phyloP scores from a whole-genome alignment of 2,113 vertebrate genomes.

The Ceyx melanurus region DNA sequence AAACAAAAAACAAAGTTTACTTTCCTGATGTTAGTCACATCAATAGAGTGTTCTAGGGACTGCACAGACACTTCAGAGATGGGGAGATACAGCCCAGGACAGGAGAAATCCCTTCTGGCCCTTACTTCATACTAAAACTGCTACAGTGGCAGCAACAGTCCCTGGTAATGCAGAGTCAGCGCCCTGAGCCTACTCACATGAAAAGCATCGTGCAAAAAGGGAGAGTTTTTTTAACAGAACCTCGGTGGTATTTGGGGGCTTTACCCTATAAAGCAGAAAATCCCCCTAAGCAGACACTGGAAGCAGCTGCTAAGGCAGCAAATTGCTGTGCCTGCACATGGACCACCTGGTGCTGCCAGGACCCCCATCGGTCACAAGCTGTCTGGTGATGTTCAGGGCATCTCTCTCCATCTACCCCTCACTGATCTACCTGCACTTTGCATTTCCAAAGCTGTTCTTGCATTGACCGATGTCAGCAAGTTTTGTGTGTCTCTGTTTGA shows the following conservation, averaged over 20 bases:
- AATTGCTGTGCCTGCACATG: not conserved
- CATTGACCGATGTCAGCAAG: not conserved
- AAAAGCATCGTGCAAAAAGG: not conserved
- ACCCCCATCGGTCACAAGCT: not conserved
- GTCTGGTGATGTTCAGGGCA: not conserved
- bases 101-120: not conserved
- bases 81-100: not conserved
- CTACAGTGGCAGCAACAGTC: fast-evolving
- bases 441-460: not conserved
- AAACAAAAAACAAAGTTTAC: not conserved
- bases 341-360: not conserved
- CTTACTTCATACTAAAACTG: not conserved
- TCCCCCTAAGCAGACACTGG: not conserved
- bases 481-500: not conserved
- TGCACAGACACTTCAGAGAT: not conserved
- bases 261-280: not conserved
- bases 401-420: not conserved
- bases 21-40: not conserved
- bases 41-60: not conserved
- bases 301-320: not conserved
- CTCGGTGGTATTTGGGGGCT: not conserved
- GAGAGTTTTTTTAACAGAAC: not conserved
- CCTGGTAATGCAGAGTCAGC: not conserved
- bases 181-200: fast-evolving
- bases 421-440: not conserved